These are phyloP conservation scores for Anoplopoma fimbria DNA, from an alignment of 2,113 vertebrate species.

Conservation along the genomic window DNA sequence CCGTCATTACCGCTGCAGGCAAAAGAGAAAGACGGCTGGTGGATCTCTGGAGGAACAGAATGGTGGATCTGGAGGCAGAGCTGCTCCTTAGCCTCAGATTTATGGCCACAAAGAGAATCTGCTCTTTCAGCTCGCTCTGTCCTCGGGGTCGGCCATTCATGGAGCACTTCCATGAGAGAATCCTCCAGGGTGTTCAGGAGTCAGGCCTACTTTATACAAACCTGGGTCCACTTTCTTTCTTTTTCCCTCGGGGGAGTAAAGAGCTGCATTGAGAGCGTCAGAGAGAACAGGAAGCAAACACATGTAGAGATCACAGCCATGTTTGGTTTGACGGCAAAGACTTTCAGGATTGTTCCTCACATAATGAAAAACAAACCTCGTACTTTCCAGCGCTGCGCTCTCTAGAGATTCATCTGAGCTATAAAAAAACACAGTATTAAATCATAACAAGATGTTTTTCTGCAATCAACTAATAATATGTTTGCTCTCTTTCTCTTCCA, in stretches of 20 bases:
- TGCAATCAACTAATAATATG: slow-evolving; percentile 48
- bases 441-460: slow-evolving; percentile 41
- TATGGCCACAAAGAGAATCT: slow-evolving; percentile 36
- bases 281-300: too few species aligned
- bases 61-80: slow-evolving; percentile 44
- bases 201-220: too few species aligned
- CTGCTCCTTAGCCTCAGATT: slow-evolving; percentile 62
- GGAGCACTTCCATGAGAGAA: slow-evolving; percentile 58
- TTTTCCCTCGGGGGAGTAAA: too few species aligned
- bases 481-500: slow-evolving; percentile 55
- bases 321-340: too few species aligned
- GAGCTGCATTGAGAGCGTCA: too few species aligned
- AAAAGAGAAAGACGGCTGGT: neutral
- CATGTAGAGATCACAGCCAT: too few species aligned
- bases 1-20: slow-evolving; percentile 69
- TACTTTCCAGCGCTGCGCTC: too few species aligned
- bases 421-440: neutral
- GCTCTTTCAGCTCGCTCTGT: slow-evolving; percentile 66
- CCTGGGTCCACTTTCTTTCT: slow-evolving; percentile 41
- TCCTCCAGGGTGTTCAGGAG: slow-evolving; percentile 53
- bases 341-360: slow-evolving; percentile 6
- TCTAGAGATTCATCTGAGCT: slow-evolving; percentile 7
- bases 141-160: too few species aligned
- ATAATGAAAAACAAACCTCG: slow-evolving; percentile 24
- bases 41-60: neutral